Percentiles rank a stretch among this genome's conserved stretches.
Conservation (phyloP, 2,113 vertebrate genomes). For the Nipponia nippon region DNA sequence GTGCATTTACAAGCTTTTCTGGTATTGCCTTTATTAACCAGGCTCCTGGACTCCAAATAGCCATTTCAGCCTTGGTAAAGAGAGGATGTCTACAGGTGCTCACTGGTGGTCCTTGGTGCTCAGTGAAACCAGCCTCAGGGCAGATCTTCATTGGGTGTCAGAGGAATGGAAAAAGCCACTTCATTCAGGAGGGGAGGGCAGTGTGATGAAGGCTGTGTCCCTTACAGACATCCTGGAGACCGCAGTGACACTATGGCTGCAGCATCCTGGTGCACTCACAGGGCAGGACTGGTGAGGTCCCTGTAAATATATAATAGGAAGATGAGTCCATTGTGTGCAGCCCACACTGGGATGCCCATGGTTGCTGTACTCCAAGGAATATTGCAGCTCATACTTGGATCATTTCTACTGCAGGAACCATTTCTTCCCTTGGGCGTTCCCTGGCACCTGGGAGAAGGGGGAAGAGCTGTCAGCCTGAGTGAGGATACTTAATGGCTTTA, state of each 20-base stretch:
- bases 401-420: neutral
- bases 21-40: neutral
- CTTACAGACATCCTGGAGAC: neutral
- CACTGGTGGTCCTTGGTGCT: neutral
- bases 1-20: neutral
- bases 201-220: neutral
- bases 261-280: neutral
- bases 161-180: neutral
- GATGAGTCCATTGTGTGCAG: neutral
- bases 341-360: neutral
- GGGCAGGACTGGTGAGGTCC: neutral
- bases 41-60: neutral
- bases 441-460: neutral
- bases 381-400: neutral
- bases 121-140: neutral
- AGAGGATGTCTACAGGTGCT: neutral
- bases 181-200: neutral
- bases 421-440: neutral
- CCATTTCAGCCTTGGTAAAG: neutral
- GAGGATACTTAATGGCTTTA: neutral
- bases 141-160: rapidly evolving
- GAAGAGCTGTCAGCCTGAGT: neutral
- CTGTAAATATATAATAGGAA: neutral
- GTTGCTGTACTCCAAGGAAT: neutral
- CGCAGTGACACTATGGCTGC: neutral